Evolutionary conservation across 2,888 invertebrate species (phyloP).

Genomic region (Sympetrum striolatum): DNA sequence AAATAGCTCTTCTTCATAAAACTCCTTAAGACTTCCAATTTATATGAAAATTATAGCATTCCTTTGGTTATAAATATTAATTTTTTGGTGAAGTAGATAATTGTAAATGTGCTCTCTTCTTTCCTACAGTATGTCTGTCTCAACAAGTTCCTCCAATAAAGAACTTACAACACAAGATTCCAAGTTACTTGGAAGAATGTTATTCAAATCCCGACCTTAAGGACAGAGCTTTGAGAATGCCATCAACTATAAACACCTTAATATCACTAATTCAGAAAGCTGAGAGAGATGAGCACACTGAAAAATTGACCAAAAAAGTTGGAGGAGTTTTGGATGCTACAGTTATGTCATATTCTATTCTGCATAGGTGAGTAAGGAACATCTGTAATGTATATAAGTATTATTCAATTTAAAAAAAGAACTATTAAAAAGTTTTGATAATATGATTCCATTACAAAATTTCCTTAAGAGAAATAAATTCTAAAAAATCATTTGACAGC

Average conservation of each 20-base stretch:
- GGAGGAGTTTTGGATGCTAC: slow-evolving; percentile 18
- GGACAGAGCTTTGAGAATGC: slow-evolving; percentile 59
- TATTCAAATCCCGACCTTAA: slow-evolving; percentile 63
- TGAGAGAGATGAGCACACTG: slow-evolving; percentile 58
- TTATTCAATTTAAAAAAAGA: no score
- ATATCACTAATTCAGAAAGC: slow-evolving; percentile 69
- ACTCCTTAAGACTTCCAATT: no score
- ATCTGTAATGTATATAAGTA: neutral
- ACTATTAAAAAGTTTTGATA: no score
- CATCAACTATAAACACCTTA: slow-evolving; percentile 66
- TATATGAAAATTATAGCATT: no score
- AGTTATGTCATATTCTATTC: slow-evolving; percentile 9
- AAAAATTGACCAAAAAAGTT: neutral
- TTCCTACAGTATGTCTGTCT: neutral
- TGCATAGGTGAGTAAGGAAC: neutral
- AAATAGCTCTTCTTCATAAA: no score
- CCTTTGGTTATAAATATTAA: no score
- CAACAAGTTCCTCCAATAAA: neutral
- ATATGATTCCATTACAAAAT: no score
- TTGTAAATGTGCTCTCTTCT: neutral
- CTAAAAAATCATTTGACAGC: no score
- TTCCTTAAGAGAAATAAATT: no score
- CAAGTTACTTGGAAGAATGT: slow-evolving; percentile 66
- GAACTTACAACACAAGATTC: slow-evolving; percentile 57
- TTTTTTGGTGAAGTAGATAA: no score